Evolutionary conservation across 1,140 invertebrate genomes (phyloP).

Genomic region (Teleopsis dalmanni): DNA sequence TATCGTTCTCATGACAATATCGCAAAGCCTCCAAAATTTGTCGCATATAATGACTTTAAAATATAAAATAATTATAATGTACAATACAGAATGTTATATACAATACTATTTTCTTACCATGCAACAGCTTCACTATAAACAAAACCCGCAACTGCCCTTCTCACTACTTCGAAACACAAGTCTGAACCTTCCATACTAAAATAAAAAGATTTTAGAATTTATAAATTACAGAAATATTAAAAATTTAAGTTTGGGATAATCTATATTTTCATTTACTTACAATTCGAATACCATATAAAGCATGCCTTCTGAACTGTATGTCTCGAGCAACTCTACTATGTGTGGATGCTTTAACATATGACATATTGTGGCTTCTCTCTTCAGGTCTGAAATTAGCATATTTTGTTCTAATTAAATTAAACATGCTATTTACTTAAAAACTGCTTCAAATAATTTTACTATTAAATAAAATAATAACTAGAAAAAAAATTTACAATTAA

Average conservation of each 20-base stretch:
- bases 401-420: constrained; percentile 15
- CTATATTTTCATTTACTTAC: constrained; percentile 57
- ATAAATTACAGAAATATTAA: constrained; percentile 13
- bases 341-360: constrained; percentile 98
- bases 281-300: constrained; percentile 99
- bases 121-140: constrained; percentile 98
- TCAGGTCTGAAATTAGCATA: constrained; percentile 70
- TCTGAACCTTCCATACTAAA: constrained; percentile 97
- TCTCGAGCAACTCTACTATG: constrained; percentile 95
- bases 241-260: constrained; percentile 2
- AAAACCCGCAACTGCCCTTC: constrained; percentile 89
- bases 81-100: background rate
- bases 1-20: constrained; percentile 96
- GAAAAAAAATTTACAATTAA: too few species aligned
- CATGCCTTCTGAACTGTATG: constrained; percentile 97
- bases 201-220: constrained; percentile 25
- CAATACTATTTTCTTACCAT: constrained; percentile 60
- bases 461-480: too few species aligned
- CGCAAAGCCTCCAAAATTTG: constrained; percentile 90
- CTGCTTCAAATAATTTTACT: too few species aligned
- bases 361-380: constrained; percentile 96
- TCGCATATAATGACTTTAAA: constrained; percentile 88
- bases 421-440: too few species aligned
- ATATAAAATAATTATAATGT: too few species aligned
- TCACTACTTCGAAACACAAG: constrained; percentile 96